These are phyloP conservation scores for Crotophaga sulcirostris DNA, from an alignment of 2,113 vertebrate species.

Conservation along the genomic window DNA sequence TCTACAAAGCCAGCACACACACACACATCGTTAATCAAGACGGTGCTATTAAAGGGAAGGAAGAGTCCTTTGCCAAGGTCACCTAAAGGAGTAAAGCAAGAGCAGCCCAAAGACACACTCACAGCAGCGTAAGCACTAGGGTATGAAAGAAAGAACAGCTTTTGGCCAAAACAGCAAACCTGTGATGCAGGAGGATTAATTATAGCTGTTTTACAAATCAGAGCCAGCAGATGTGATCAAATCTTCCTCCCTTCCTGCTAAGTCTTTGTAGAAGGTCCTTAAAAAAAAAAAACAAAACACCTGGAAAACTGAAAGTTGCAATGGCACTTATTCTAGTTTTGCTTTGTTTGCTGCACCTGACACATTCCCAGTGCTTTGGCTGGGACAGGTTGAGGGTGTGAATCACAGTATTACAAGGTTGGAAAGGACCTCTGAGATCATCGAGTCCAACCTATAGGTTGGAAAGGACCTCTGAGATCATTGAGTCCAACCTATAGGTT, in stretches of 20 bases:
- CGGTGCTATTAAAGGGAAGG: background rate
- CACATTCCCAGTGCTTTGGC: rapidly evolving
- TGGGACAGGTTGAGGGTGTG: background rate
- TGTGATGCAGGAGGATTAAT: background rate
- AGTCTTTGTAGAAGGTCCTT: background rate
- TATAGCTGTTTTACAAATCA: background rate
- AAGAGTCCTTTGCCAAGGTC: background rate
- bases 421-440: too few species aligned
- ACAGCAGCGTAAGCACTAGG: background rate
- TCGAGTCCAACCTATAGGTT: too few species aligned
- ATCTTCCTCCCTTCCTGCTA: background rate
- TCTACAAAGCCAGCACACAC: background rate
- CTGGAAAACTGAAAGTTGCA: background rate
- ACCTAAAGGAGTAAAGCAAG: background rate
- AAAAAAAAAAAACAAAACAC: background rate
- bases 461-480: too few species aligned
- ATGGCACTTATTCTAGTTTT: background rate
- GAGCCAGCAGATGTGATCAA: background rate
- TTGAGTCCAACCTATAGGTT: too few species aligned
- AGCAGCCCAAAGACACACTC: background rate
- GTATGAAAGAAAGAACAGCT: background rate
- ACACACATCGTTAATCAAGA: background rate
- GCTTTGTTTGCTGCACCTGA: background rate
- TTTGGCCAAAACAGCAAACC: background rate
- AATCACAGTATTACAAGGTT: too few species aligned